phyloP scores from a whole-genome alignment of 1,140 invertebrate species.

The Hormaphis cornu region DNA sequence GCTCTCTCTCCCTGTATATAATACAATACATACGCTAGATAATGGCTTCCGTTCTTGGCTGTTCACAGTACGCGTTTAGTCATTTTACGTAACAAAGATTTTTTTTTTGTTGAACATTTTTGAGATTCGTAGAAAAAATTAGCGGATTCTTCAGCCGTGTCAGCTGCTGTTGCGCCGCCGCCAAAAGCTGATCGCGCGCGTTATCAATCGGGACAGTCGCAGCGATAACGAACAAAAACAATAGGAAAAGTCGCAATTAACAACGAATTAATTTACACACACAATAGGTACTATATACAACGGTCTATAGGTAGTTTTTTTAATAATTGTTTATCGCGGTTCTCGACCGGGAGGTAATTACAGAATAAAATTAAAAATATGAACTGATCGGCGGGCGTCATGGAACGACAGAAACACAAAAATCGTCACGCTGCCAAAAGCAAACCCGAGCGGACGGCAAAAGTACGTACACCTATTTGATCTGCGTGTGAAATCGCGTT shows the following conservation, averaged over 20 bases:
- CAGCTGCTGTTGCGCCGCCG: too few relatives aligned
- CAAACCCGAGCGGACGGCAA: not conserved
- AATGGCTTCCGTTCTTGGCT: too few relatives aligned
- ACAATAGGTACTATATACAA: not conserved
- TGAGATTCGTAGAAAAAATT: too few relatives aligned
- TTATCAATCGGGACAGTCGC: not conserved
- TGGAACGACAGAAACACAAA: constrained; percentile 15
- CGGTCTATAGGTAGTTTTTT: not conserved
- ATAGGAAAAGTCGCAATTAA: not conserved
- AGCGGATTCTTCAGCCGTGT: too few relatives aligned
- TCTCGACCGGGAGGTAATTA: too few relatives aligned
- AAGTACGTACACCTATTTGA: constrained; percentile 2
- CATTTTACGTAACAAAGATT: too few relatives aligned
- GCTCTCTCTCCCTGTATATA: too few relatives aligned
- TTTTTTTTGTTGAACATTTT: too few relatives aligned
- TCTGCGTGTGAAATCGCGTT: too few relatives aligned
- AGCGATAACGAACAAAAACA: not conserved
- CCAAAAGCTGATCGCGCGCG: not conserved
- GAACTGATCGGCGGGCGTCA: not conserved
- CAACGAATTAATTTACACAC: not conserved
- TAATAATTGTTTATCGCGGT: not conserved
- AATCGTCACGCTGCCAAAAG: not conserved
- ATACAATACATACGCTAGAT: too few relatives aligned
- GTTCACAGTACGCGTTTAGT: too few relatives aligned
- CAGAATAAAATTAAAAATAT: too few relatives aligned